Evolutionary conservation across 2,113 vertebrate species (phyloP), one percentile per base, ranked within the genome.

Genomic region (Leucopsar rothschildi): DNA sequence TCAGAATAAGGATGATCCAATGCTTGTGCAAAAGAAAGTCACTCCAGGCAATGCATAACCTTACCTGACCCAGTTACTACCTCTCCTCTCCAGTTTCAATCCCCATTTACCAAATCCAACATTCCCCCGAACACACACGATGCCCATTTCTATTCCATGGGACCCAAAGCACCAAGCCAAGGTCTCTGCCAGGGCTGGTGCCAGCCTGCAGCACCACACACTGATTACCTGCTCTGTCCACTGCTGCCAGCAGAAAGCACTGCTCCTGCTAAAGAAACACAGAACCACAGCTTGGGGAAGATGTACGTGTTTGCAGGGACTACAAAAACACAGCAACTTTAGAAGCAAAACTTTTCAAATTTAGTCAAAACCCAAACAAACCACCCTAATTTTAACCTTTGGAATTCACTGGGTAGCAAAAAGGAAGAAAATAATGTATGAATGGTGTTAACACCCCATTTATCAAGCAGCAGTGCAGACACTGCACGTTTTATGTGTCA

Each of bases 1-100:
- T 96, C 84, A 90, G 86, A 65, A 76, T 8, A 60, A 21, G 66
- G 92, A 84, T 56, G 66, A 94, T 84, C 80, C 96, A 94, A 65
- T 3, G 63, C 31, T 50, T 71, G 31, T 55, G 65, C 39, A 81
- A 40, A 83, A 91, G 39, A 57, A 95, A 86, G 92, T 86, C 93
- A 93, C 56, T 69, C 61, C 71, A 86, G 93, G 90, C 92, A 92
- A 90, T 2, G 3, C 63, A 44, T 56, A 85, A 88, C 90, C 96
- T 94, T 63, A 75, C 57, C 61, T 85, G 88, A 97, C 93, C 92
- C 75, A 82, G 29, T 72, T 31, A 16, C 24, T 4, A 5, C 5
- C 19, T 65, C 35, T 21, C 15, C 14, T 47, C 13, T 42, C 24
- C 50, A 50, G 3, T 25, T 78, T n/a, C 64, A 47, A 55, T 28